These are phyloP conservation scores for Ceramica pisi DNA, from an alignment of 2,888 invertebrate genomes.

Conservation along the genomic window DNA sequence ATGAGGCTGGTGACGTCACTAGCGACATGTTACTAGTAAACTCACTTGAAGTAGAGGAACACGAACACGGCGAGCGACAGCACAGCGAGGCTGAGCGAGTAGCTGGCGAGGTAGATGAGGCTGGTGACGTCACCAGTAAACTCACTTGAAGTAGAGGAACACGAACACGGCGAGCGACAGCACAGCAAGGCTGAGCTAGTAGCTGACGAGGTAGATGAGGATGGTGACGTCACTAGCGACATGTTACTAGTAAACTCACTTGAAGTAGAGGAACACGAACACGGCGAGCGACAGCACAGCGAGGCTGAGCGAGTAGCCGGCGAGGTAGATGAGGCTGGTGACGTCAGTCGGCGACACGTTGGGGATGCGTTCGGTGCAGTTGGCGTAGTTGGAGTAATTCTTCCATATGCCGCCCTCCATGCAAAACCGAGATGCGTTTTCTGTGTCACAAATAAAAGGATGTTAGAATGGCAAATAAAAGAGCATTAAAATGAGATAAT, in stretches of 20 bases:
- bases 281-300: conserved; percentile 95
- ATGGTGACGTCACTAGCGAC: conserved; percentile 87
- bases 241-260: conserved; percentile 91
- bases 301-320: conserved; percentile 96
- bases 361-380: conserved; percentile 92
- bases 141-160: conserved; percentile 97
- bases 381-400: conserved; percentile 94
- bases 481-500: no score
- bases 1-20: conserved; percentile 92
- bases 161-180: conserved; percentile 96
- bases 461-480: not conserved
- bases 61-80: conserved; percentile 96
- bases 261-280: conserved; percentile 96
- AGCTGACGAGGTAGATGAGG: conserved; percentile 96
- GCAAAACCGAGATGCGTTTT: conserved; percentile 96
- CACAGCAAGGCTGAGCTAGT: conserved; percentile 95
- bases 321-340: conserved; percentile 95
- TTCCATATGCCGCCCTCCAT: conserved; percentile 97
- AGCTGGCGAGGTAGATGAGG: conserved; percentile 89
- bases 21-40: not conserved
- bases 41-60: conserved; percentile 97
- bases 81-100: conserved; percentile 95
- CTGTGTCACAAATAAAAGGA: conserved; percentile 83
- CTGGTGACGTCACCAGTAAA: not conserved
- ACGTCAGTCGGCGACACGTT: conserved; percentile 92